Conservation (phyloP, 2,113 vertebrate genomes). For the Toxotes chatareus region DNA sequence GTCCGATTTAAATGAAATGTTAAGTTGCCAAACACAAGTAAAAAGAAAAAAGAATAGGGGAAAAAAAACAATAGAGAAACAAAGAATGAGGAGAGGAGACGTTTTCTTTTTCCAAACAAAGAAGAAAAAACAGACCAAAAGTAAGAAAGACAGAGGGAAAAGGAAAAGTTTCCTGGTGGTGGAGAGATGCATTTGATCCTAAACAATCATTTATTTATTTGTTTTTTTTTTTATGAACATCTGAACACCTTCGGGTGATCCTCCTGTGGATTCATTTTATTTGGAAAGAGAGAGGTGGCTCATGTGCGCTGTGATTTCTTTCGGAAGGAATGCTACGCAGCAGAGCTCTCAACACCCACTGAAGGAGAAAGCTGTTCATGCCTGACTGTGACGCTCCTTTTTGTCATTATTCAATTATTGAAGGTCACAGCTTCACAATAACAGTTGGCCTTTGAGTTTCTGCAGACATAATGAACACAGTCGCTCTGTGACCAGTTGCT, state of each 20-base stretch:
- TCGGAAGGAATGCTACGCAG: conserved; percentile 54
- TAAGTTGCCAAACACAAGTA: background rate
- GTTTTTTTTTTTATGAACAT: background rate
- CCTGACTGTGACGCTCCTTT: conserved; percentile 54
- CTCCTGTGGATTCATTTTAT: background rate
- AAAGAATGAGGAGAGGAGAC: background rate
- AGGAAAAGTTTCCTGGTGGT: background rate
- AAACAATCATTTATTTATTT: background rate
- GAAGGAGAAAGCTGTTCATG: conserved; percentile 37
- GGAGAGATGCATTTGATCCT: background rate
- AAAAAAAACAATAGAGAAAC: background rate
- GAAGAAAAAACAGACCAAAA: background rate
- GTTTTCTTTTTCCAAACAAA: background rate
- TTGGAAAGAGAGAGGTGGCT: background rate
- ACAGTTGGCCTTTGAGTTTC: conserved; percentile 57
- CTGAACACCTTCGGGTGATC: background rate
- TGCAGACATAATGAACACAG: conserved; percentile 49
- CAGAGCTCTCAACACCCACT: conserved; percentile 53
- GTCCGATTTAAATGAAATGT: background rate
- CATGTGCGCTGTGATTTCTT: conserved; percentile 28
- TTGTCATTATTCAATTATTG: conserved; percentile 64
- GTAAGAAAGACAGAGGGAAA: background rate
- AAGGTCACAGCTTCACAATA: conserved; percentile 75
- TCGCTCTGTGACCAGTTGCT: conserved; percentile 53
- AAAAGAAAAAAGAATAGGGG: background rate